Conservation (phyloP, 2,113 vertebrate species). For the Bombycilla garrulus region DNA sequence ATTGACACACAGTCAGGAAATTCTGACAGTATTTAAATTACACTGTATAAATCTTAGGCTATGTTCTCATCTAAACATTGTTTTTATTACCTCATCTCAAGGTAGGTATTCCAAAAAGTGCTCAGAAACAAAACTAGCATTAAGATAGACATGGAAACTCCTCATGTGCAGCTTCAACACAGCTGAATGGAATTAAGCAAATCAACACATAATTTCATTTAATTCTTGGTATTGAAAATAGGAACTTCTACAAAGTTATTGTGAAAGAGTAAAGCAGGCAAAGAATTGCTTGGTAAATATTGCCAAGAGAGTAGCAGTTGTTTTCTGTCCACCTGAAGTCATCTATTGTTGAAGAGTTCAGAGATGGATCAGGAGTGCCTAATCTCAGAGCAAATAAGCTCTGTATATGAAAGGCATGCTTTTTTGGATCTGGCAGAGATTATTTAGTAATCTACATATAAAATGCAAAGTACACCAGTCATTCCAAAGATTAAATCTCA, state of each 20-base stretch:
- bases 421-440: neutral
- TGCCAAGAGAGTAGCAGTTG: neutral
- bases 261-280: neutral
- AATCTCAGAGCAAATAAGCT: neutral
- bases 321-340: neutral
- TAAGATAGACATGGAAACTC: neutral
- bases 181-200: neutral
- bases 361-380: neutral
- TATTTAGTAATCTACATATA: neutral
- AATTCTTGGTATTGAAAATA: neutral
- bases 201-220: neutral
- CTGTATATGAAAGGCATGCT: neutral
- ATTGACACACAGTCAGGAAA: neutral
- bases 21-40: neutral
- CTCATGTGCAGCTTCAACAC: neutral
- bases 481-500: neutral
- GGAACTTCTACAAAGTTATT: neutral
- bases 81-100: neutral
- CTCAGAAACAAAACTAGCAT: neutral
- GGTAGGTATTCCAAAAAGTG: neutral
- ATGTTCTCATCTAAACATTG: neutral
- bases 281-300: neutral
- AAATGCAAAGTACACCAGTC: neutral
- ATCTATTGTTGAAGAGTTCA: neutral
- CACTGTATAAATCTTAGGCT: neutral